A percentile compares a stretch with the other conserved stretches of the same genome.
Conservation (phyloP, 1,140 invertebrate genomes). For the Hyles vespertilio region DNA sequence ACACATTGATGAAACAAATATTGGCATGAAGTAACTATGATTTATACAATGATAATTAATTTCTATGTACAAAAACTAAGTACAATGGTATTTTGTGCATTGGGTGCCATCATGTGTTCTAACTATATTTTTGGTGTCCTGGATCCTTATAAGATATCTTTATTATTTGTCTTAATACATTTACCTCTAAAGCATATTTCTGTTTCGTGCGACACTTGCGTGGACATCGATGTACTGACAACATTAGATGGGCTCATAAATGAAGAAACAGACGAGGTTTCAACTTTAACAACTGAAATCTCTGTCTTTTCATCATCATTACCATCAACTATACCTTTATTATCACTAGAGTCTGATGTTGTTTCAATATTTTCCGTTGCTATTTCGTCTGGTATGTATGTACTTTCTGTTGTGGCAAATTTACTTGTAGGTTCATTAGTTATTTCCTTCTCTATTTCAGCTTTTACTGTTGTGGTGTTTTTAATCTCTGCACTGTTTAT, state of each 20-base stretch:
- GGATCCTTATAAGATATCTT: constrained; percentile 48
- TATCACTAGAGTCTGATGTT: constrained; percentile 20
- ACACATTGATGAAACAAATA: too few species aligned
- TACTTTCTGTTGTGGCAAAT: constrained; percentile 50
- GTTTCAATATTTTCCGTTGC: constrained; percentile 22
- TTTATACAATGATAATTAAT: background rate
- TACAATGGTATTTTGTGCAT: background rate
- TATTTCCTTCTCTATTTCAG: constrained; percentile 19
- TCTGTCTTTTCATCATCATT: constrained; percentile 33
- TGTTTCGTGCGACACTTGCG: constrained; percentile 88
- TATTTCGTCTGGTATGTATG: constrained; percentile 61
- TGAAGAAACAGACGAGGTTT: constrained; percentile 58
- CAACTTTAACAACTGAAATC: constrained; percentile 37
- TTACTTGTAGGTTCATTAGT: constrained; percentile 37
- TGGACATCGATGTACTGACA: constrained; percentile 84
- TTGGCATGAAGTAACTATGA: background rate
- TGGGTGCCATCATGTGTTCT: background rate
- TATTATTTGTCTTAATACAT: constrained; percentile 84
- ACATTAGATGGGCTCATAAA: constrained; percentile 77
- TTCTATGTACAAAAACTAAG: background rate
- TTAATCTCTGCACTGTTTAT: constrained; percentile 18
- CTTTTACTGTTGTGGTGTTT: constrained; percentile 13
- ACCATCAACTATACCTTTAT: constrained; percentile 18
- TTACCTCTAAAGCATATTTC: constrained; percentile 90
- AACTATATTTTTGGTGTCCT: constrained; percentile 2